Percentiles rank a stretch among this genome's conserved stretches.
phyloP scores from a whole-genome alignment of 2,888 invertebrate species.

The Tetheella fluctuosa region DNA sequence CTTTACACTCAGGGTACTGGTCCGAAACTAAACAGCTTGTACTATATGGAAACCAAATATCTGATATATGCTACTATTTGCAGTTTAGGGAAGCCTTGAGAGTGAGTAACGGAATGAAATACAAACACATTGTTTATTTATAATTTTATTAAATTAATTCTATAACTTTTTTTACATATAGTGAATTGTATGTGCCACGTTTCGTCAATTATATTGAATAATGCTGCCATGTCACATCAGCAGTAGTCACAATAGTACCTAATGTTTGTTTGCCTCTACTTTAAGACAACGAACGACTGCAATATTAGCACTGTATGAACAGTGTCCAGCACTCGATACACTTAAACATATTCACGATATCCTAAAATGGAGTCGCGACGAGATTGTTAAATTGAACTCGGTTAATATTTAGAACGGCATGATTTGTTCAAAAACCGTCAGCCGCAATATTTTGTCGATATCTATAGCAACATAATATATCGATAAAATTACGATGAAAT shows the following conservation, averaged over 20 bases:
- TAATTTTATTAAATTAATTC: conserved; percentile 84
- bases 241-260: conserved; percentile 75
- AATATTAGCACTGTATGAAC: conserved; percentile 15
- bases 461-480: neutral
- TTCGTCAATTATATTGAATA: conserved; percentile 78
- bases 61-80: neutral
- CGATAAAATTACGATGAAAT: neutral
- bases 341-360: neutral
- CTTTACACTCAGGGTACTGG: no score
- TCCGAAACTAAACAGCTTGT: no score
- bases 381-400: neutral
- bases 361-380: neutral
- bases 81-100: no score
- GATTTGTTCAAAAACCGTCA: neutral
- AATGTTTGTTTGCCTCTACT: conserved; percentile 78
- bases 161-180: conserved; percentile 83
- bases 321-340: conserved; percentile 16
- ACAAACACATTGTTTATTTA: conserved; percentile 67
- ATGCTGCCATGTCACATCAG: conserved; percentile 74
- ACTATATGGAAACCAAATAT: no score
- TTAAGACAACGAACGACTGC: conserved; percentile 61
- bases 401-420: neutral
- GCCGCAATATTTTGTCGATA: neutral
- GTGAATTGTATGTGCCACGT: conserved; percentile 80
- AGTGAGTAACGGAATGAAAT: conserved; percentile 45